Evolutionary conservation across 2,888 invertebrate species (phyloP).

Genomic region (Aspidiotus destructor): DNA sequence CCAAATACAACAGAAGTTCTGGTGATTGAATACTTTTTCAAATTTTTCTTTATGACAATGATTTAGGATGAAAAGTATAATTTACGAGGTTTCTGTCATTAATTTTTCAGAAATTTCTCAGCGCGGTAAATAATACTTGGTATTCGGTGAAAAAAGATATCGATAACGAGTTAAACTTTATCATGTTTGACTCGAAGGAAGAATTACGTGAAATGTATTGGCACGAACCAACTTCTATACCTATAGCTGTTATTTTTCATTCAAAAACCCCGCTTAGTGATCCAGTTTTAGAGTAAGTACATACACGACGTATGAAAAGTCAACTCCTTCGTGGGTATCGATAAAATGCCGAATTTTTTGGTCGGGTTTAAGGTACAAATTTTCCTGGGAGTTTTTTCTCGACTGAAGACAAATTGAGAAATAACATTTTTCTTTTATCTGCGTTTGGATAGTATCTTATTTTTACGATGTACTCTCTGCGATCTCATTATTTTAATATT

Average conservation of each 20-base stretch:
- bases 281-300: constrained; percentile 47
- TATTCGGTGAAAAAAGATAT: constrained; percentile 1
- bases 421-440: too few relatives aligned
- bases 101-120: constrained; percentile 12
- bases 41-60: too few relatives aligned
- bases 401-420: too few relatives aligned
- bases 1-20: constrained; percentile 52
- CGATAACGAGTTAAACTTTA: constrained; percentile 50
- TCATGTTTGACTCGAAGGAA: constrained; percentile 54
- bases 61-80: too few relatives aligned
- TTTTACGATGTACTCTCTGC: too few relatives aligned
- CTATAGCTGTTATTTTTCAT: constrained; percentile 60
- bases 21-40: constrained; percentile 39
- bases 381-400: too few relatives aligned
- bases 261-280: constrained; percentile 42
- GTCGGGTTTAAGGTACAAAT: too few relatives aligned
- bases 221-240: constrained; percentile 54
- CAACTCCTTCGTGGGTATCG: too few relatives aligned
- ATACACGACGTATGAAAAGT: not conserved
- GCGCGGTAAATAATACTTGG: constrained; percentile 15
- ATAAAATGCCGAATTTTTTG: too few relatives aligned
- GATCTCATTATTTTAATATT: too few relatives aligned
- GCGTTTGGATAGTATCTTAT: too few relatives aligned
- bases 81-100: not conserved
- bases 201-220: constrained; percentile 61